phyloP scores from a whole-genome alignment of 2,888 invertebrate genomes.

The Rhagium mordax region DNA sequence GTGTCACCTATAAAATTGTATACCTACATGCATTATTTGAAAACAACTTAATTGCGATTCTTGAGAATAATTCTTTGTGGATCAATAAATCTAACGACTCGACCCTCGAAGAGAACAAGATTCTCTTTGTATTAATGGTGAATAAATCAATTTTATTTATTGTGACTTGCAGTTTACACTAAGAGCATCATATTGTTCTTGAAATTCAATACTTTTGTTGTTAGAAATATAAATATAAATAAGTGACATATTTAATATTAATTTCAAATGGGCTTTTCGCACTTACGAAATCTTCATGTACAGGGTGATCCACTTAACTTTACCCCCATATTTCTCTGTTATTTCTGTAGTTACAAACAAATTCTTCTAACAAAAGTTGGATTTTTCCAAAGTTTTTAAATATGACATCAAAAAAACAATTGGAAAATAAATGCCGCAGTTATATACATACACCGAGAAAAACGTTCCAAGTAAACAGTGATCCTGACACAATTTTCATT shows the following conservation, averaged over 20 bases:
- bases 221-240: background rate
- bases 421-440: too few relatives aligned
- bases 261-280: background rate
- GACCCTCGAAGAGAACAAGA: constrained; percentile 48
- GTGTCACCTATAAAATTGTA: constrained; percentile 60
- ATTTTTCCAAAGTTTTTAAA: too few relatives aligned
- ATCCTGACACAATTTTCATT: too few relatives aligned
- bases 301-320: too few relatives aligned
- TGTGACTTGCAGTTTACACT: constrained; percentile 46
- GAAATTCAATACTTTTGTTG: constrained; percentile 48
- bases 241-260: background rate
- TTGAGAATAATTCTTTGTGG: constrained; percentile 54
- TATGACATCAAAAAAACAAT: too few relatives aligned
- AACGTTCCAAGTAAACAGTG: too few relatives aligned
- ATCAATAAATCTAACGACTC: constrained; percentile 50
- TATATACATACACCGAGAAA: too few relatives aligned
- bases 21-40: constrained; percentile 51
- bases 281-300: background rate
- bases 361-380: too few relatives aligned
- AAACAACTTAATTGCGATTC: constrained; percentile 61
- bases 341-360: too few relatives aligned
- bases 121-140: constrained; percentile 45
- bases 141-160: constrained; percentile 54
- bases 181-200: constrained; percentile 41
- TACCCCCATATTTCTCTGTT: too few relatives aligned